Base-by-base conservation (phyloP, 92 coral and sea anemone species). In the Zoanthus solanderi region DNA sequence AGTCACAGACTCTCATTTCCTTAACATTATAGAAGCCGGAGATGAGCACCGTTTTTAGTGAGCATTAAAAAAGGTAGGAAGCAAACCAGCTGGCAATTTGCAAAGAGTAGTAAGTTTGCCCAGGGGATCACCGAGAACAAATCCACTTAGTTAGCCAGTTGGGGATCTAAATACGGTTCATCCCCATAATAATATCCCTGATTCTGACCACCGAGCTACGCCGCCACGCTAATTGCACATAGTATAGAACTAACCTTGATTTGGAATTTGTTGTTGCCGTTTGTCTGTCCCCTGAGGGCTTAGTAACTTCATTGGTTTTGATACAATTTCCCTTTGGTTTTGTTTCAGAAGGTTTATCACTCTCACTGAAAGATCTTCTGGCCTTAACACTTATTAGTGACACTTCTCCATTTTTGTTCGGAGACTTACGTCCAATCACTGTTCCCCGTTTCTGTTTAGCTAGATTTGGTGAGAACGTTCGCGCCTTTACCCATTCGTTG, bases 341-440 rank as follows among this genome's bases (percentile, higher is more conserved):
- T 32, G n/a, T 54, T 14, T 77, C 58, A 8, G 61, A 47, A 66
- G 85, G 46, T 45, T 66, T 66, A 50, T 81, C 85, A 15, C 15
- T 81, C 23, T 18, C 32, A 46, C 66, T 45, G 61, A 81, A 81
- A 63, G 85, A 81, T 32, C 4, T 15, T 30, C 85, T 67, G 85
- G 85, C 45, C 47, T 81, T 81, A 48, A 81, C 65, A n/a, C 85
- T 63, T 46, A 81, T 29, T 45, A 81, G 28, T 23, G 76, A 81
- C 42, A 81, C 85, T n/a, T 65, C 85, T 5, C 75, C 75, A 31
- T 66, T 28, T 11, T 28, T 66, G 60, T 81, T 81, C 4, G 46
- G 75, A 6, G 28, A 6, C 50, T 81, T 81, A 12, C 75, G 57
- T 53, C 85, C 85, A 1, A 81, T 53, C n/a, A 81, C 63, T 0